Conservation (phyloP, 2,888 invertebrate genomes). For the Stomorhina lunata region DNA sequence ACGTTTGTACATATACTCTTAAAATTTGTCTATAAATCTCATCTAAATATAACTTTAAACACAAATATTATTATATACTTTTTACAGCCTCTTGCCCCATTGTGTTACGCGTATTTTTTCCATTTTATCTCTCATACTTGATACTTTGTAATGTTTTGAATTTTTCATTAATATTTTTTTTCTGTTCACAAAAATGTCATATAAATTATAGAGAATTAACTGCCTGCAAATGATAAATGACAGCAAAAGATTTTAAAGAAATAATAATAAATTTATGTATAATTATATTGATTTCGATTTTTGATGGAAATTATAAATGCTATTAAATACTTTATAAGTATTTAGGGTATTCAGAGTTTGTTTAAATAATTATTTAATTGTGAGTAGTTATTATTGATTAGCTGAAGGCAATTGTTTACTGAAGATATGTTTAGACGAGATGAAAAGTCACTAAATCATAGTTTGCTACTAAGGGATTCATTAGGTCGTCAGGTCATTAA, state of each 20-base stretch:
- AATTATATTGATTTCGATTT: constrained; percentile 1
- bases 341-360: background rate
- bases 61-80: too few species aligned
- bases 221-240: constrained; percentile 20
- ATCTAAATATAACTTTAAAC: too few species aligned
- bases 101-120: constrained; percentile 1
- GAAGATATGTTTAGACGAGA: too few species aligned
- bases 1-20: too few species aligned
- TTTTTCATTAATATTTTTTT: constrained; percentile 2
- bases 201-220: constrained; percentile 16
- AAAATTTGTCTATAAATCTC: too few species aligned
- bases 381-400: background rate
- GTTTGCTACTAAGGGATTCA: too few species aligned
- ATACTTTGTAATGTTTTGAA: constrained; percentile 24
- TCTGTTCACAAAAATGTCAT: constrained; percentile 26
- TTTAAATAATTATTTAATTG: background rate
- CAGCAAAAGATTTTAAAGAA: background rate
- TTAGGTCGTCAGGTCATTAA: too few species aligned
- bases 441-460: too few species aligned
- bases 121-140: constrained; percentile 16
- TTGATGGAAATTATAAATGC: background rate
- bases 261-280: constrained; percentile 24
- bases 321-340: background rate
- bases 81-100: too few species aligned
- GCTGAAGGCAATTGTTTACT: background rate